Evolutionary conservation across 2,888 invertebrate species (phyloP).

Genomic region (Leptinotarsa tumamoca): DNA sequence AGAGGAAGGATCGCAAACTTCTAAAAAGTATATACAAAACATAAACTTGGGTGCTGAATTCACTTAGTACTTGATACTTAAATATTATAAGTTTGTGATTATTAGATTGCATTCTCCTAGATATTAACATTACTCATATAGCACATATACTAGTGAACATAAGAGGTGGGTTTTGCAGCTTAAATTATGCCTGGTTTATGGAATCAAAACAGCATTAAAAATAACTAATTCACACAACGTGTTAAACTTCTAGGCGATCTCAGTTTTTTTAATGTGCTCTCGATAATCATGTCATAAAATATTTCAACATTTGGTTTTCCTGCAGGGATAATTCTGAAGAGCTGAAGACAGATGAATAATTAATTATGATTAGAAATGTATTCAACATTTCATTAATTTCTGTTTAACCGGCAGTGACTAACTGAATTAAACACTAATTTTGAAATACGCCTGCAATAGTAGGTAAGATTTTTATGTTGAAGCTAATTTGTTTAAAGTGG

Average conservation of each 20-base stretch:
- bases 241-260: not conserved
- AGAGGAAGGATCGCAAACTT: slow-evolving; percentile 21
- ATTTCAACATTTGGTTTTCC: not conserved
- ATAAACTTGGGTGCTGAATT: not conserved
- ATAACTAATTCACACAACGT: not conserved
- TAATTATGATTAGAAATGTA: too few relatives aligned
- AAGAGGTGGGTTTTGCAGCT: not conserved
- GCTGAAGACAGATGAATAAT: too few relatives aligned
- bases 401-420: not conserved
- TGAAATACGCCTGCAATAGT: not conserved
- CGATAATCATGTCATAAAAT: not conserved
- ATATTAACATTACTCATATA: not conserved
- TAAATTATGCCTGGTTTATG: not conserved
- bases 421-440: not conserved
- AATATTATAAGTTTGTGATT: not conserved
- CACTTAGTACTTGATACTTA: not conserved
- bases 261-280: not conserved
- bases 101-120: not conserved
- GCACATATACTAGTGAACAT: not conserved
- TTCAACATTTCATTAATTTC: not conserved
- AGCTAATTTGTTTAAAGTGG: not conserved
- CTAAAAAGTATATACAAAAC: not conserved
- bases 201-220: not conserved
- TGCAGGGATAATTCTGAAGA: too few relatives aligned
- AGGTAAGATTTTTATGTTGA: not conserved